A percentile compares a stretch with the other conserved stretches of the same genome.
Conservation (phyloP, 1,140 invertebrate genomes). For the Lordiphosa stackelbergi region DNA sequence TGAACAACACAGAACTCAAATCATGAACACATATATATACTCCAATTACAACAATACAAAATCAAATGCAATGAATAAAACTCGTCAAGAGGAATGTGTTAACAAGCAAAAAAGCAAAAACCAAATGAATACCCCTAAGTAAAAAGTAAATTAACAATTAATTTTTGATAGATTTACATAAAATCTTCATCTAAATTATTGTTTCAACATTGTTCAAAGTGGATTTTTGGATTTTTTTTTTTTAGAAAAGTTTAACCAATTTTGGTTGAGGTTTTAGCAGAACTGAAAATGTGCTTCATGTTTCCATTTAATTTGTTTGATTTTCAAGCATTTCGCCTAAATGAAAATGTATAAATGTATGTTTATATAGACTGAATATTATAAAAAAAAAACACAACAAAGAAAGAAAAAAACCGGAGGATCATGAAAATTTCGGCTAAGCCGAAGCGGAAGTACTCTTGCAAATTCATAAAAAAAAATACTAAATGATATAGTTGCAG, state of each 20-base stretch:
- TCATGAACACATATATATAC: slow-evolving; percentile 25
- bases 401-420: slow-evolving; percentile 26
- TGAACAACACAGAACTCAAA: slow-evolving; percentile 28
- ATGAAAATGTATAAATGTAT: slow-evolving; percentile 53
- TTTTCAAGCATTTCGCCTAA: slow-evolving; percentile 17
- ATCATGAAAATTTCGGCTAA: background rate
- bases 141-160: slow-evolving; percentile 44
- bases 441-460: too few relatives aligned
- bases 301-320: slow-evolving; percentile 17
- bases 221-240: slow-evolving; percentile 25
- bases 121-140: slow-evolving; percentile 11
- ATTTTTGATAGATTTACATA: slow-evolving; percentile 74
- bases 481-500: too few relatives aligned
- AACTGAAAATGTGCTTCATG: slow-evolving; percentile 53
- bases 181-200: slow-evolving; percentile 11
- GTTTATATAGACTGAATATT: slow-evolving; percentile 76
- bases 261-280: slow-evolving; percentile 48
- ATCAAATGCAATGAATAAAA: slow-evolving; percentile 47
- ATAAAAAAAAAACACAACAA: slow-evolving; percentile 57
- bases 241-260: slow-evolving; percentile 33
- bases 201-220: slow-evolving; percentile 8
- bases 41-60: slow-evolving; percentile 26
- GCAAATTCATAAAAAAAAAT: too few relatives aligned
- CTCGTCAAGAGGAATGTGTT: slow-evolving; percentile 75
- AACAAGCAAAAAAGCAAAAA: slow-evolving; percentile 62